Base-by-base conservation (phyloP, 2,113 vertebrate genomes). In the Oreochromis tanganicae region DNA sequence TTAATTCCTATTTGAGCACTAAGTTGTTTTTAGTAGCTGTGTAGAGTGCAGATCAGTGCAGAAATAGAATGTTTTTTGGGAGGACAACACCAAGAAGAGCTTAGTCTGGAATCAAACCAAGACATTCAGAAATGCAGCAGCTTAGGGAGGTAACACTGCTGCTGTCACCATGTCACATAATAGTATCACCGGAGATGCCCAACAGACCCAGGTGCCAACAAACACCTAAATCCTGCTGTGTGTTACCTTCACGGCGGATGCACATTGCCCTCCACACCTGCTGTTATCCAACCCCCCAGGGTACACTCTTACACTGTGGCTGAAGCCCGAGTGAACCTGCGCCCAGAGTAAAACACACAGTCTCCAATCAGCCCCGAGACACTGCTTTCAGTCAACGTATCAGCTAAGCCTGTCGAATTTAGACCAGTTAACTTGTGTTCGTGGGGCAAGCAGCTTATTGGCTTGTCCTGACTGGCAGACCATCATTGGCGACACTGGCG, bases 401-500 rank as follows among this genome's bases (percentile, higher is more conserved):
- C 73, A 82, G 82, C 82, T 88, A 68, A 89, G 80, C 79, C 81
- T 78, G 87, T 66, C 43, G 29, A 55, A 85, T 88, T 86, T 80
- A 87, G 83, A 89, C 66, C 75, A 73, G 90, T 88, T 93, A 89
- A 68, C 86, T 78, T 78, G 82, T 80, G 83, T 66, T 92, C 55
- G 80, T 80, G 46, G 82, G 79, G 21, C 46, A 73, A 91, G 63
- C 68, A 38, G 92, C 91, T 95, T 92, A 92, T 68, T 89, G 75
- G 87, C 80, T 88, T 63, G 80, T 84, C 85, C 86, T 83, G 88
- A 86, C 85, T 82, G 89, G 41, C 79, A 83, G 54, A 80, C 19
- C 24, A 32, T 78, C 46, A 78, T 50, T 24, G 46, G 73, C 24
- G 0, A 50, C 73, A 32, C 41, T 75, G 84, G 88, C 66, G n/a